A percentile compares a stretch with the other conserved stretches of the same genome.
Evolutionary conservation across 2,113 vertebrate genomes (phyloP).

Genomic region (Dasyprocta punctata): DNA sequence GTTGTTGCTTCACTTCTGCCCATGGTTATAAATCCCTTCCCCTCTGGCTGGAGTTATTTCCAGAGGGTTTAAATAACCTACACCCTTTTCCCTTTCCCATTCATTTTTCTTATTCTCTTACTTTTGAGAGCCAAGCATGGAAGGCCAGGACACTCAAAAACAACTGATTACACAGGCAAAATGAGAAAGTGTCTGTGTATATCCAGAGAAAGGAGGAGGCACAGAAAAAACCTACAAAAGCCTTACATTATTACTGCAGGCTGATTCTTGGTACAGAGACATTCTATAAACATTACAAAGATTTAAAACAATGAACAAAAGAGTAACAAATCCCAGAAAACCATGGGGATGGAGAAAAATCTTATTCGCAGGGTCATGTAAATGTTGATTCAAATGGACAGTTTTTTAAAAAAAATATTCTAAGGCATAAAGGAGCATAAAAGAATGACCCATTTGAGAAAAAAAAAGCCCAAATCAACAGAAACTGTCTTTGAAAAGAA

Average conservation of each 20-base stretch:
- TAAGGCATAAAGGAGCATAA: not conserved
- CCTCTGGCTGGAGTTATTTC: not conserved
- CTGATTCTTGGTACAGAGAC: not conserved
- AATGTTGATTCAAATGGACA: not conserved
- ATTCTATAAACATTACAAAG: not conserved
- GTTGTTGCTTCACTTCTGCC: rapidly evolving
- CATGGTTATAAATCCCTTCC: not conserved
- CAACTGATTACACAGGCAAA: not conserved
- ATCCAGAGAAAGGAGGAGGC: not conserved
- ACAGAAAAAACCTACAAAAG: not conserved
- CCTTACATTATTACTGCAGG: not conserved
- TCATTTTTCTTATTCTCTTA: not conserved
- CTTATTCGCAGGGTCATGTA: not conserved
- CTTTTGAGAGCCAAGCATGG: not conserved
- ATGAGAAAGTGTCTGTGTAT: not conserved
- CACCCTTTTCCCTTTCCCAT: not conserved
- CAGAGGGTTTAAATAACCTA: not conserved
- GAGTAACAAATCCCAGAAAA: not conserved
- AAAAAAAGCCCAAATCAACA: not conserved
- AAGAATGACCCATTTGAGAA: not conserved
- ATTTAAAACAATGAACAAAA: not conserved
- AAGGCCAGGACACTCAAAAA: not conserved
- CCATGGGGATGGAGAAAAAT: not conserved
- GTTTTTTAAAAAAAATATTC: not conserved
- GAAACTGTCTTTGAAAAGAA: not conserved